These are phyloP conservation scores for Thalassophryne amazonica DNA, from an alignment of 2,797 vertebrate genomes.

Conservation along the genomic window DNA sequence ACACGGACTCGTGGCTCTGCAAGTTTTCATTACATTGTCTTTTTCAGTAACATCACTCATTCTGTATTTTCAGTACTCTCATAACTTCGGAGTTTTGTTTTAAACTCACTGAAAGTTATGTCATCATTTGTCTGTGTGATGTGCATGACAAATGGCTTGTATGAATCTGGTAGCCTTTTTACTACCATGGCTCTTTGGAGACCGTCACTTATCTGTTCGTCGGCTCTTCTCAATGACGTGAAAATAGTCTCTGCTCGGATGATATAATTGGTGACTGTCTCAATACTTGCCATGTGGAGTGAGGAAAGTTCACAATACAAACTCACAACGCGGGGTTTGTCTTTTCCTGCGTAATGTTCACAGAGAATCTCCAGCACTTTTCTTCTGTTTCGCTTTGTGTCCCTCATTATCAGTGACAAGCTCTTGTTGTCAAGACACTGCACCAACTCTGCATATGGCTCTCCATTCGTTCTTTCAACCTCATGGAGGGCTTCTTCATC, in stretches of 20 bases:
- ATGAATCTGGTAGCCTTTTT: background rate
- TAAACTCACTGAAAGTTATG: background rate
- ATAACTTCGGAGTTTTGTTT: conserved; percentile 5
- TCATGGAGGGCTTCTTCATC: background rate
- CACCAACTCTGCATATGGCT: conserved; percentile 2
- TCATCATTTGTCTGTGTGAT: background rate
- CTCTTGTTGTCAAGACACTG: background rate
- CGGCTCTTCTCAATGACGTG: too few species aligned
- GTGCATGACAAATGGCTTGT: conserved; percentile 4
- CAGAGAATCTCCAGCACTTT: background rate
- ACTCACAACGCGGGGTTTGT: too few species aligned
- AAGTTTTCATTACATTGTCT: background rate
- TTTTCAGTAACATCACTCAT: too few species aligned
- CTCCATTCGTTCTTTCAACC: background rate
- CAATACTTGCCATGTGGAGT: too few species aligned
- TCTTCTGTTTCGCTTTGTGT: background rate
- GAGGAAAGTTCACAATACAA: too few species aligned
- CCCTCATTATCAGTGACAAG: too few species aligned
- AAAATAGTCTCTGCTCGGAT: too few species aligned
- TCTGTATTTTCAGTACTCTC: too few species aligned
- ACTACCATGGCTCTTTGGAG: too few species aligned
- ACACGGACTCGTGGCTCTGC: too few species aligned
- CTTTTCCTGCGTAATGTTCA: background rate
- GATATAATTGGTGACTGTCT: too few species aligned
- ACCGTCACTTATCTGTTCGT: too few species aligned